Evolutionary conservation across 1,140 invertebrate genomes (phyloP).

Genomic region (Drosophila melanica): DNA sequence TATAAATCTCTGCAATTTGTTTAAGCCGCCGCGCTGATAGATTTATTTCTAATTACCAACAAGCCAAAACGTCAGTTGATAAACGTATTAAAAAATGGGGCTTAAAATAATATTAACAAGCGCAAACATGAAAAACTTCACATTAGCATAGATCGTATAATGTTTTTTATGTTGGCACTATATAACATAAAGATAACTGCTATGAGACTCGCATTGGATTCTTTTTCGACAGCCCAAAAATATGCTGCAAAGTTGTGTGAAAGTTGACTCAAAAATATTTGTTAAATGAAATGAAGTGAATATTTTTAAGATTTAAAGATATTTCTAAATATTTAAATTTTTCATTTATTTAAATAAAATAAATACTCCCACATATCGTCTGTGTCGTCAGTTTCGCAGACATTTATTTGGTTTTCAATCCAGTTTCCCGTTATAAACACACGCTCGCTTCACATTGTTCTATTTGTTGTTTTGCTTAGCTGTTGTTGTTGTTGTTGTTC

Average conservation of each 20-base stretch:
- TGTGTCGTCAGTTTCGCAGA: slow-evolving; percentile 38
- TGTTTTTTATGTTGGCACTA: not conserved
- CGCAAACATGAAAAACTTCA: not conserved
- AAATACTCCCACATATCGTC: slow-evolving; percentile 29
- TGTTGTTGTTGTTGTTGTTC: slow-evolving; percentile 32
- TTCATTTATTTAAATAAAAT: too few species aligned
- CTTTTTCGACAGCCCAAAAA: not conserved
- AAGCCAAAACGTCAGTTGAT: not conserved
- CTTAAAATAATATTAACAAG: not conserved
- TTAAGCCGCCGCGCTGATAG: not conserved
- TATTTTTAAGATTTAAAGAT: not conserved
- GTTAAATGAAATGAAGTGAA: too few species aligned
- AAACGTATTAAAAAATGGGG: not conserved
- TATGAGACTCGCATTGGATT: not conserved
- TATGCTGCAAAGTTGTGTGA: slow-evolving; percentile 3
- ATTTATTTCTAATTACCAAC: slow-evolving; percentile 20
- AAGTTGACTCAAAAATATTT: too few species aligned
- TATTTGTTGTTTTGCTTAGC: slow-evolving; percentile 12
- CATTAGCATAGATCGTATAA: not conserved
- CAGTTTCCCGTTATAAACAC: slow-evolving; percentile 51
- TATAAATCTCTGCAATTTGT: slow-evolving; percentile 28
- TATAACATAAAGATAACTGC: not conserved
- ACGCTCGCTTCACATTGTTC: slow-evolving; percentile 57
- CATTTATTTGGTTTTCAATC: slow-evolving; percentile 74
- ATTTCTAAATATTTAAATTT: not conserved